Evolutionary conservation across 2,797 vertebrate genomes (phyloP).

Genomic region (Synaphobranchus kaupii): DNA sequence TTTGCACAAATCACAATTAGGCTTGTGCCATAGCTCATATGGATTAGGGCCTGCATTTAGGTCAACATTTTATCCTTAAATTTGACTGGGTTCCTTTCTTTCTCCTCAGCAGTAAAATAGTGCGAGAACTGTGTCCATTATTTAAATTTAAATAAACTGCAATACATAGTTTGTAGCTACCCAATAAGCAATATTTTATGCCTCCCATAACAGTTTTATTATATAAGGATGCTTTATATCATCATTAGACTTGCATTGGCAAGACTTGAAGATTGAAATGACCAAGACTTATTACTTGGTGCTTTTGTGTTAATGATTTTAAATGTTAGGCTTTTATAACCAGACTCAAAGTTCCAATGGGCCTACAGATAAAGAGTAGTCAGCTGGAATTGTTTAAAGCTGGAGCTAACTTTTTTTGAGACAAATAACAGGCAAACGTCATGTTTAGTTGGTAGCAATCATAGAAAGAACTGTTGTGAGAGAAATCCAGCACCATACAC

Average conservation of each 20-base stretch:
- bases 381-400: neutral
- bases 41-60: neutral
- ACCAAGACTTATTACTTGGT: neutral
- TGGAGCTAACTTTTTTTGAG: no score
- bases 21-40: neutral
- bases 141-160: neutral
- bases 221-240: neutral
- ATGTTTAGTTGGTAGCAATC: no score
- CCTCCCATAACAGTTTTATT: neutral
- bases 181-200: neutral
- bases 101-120: neutral
- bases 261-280: neutral
- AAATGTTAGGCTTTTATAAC: neutral
- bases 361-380: neutral
- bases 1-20: neutral
- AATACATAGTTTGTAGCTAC: neutral
- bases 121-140: neutral
- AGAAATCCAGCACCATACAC: no score
- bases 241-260: neutral
- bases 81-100: neutral
- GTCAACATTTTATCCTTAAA: neutral
- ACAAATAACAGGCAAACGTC: no score
- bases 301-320: neutral
- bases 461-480: no score
- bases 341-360: neutral